Percentiles rank a stretch among this genome's conserved stretches.
Evolutionary conservation across 2,888 invertebrate genomes (phyloP).

Genomic region (Furcula furcula): DNA sequence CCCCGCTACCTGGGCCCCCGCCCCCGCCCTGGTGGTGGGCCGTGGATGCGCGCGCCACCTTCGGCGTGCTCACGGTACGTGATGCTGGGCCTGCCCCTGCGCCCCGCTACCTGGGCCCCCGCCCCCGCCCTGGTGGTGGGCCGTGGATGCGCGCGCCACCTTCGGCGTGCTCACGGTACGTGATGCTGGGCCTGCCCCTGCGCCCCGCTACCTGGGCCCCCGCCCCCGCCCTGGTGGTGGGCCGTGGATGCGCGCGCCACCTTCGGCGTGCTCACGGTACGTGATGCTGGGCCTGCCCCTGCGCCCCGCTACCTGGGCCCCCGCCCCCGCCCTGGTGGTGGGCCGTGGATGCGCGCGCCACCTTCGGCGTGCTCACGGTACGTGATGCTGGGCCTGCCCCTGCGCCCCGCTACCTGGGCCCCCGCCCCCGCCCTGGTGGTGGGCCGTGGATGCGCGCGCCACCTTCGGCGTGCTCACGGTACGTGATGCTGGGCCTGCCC

Average conservation of each 20-base stretch:
- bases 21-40: slow-evolving; percentile 40
- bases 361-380: not conserved
- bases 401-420: no score
- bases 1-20: no score
- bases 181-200: no score
- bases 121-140: not conserved
- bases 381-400: no score
- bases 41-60: slow-evolving; percentile 17
- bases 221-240: not conserved
- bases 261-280: not conserved
- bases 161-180: not conserved
- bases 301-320: no score
- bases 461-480: not conserved
- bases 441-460: not conserved
- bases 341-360: not conserved
- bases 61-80: slow-evolving; percentile 34
- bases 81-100: no score
- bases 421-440: not conserved
- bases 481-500: no score
- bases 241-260: not conserved
- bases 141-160: not conserved
- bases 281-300: no score
- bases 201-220: no score
- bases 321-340: not conserved
- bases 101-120: no score